These are phyloP conservation scores for Gymnobelideus leadbeateri DNA, from an alignment of 2,113 vertebrate species.

Conservation along the genomic window DNA sequence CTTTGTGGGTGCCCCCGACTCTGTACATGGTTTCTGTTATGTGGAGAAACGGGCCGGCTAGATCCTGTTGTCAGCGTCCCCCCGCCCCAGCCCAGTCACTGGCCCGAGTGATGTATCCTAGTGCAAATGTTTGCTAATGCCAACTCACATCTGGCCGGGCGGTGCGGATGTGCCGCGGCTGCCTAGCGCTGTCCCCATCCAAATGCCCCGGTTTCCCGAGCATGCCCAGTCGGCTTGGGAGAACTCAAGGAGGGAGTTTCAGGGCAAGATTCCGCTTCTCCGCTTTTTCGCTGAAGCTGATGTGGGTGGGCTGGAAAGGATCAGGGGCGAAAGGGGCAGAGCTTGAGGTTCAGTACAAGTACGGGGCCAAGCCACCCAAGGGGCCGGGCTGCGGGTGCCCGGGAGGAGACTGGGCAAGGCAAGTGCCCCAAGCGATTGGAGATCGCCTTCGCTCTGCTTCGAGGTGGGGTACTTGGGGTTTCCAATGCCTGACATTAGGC, in stretches of 20 bases:
- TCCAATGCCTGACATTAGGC: constrained; percentile 30
- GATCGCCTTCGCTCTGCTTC: background rate
- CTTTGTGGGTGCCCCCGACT: constrained; percentile 69
- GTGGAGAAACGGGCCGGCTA: constrained; percentile 53
- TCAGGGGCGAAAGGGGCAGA: constrained; percentile 42
- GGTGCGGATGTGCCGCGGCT: constrained; percentile 48
- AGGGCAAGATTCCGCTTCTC: constrained; percentile 72
- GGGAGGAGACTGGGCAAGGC: background rate
- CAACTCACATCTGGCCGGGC: constrained; percentile 56
- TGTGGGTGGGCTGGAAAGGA: constrained; percentile 52
- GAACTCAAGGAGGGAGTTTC: constrained; percentile 64
- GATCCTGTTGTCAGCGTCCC: constrained; percentile 55
- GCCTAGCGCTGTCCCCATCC: constrained; percentile 49
- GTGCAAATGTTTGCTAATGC: constrained; percentile 1
- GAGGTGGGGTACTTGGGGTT: background rate
- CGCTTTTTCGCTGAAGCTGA: constrained; percentile 77
- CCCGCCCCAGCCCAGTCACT: constrained; percentile 52
- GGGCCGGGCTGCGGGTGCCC: constrained; percentile 33
- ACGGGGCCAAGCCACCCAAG: constrained; percentile 26
- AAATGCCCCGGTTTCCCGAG: constrained; percentile 55
- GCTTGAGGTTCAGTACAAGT: background rate
- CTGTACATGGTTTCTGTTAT: constrained; percentile 73
- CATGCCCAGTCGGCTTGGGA: constrained; percentile 70
- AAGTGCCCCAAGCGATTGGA: background rate
- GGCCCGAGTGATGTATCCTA: background rate